phyloP scores from a whole-genome alignment of 2,113 vertebrate genomes.

The Helogale parvula region DNA sequence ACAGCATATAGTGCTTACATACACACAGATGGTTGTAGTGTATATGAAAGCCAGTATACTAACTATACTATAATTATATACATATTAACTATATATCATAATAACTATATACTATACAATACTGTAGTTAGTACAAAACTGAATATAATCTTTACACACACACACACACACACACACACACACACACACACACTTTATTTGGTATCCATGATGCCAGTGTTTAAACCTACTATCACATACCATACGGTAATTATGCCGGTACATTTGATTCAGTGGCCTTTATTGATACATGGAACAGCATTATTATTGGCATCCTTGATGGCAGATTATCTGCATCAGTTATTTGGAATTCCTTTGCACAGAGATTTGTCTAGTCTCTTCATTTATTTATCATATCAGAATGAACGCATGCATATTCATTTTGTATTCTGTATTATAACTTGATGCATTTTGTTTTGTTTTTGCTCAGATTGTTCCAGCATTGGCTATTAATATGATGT shows the following conservation, averaged over 20 bases:
- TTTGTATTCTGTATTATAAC: neutral
- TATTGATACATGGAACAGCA: neutral
- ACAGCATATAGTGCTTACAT: neutral
- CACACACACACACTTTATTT: too few species aligned
- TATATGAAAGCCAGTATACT: neutral
- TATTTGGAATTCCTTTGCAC: neutral
- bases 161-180: too few species aligned
- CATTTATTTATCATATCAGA: neutral
- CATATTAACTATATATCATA: neutral
- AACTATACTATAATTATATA: neutral
- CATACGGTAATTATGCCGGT: neutral
- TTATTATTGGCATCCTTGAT: neutral
- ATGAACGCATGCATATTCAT: neutral
- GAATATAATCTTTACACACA: neutral
- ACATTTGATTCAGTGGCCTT: neutral
- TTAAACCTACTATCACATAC: neutral
- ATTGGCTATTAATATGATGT: neutral
- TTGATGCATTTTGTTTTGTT: neutral
- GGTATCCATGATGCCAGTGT: neutral
- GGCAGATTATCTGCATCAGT: neutral
- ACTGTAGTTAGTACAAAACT: neutral
- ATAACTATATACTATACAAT: neutral
- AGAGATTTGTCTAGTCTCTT: neutral
- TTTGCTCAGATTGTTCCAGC: neutral
- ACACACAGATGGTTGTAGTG: neutral